A percentile compares a stretch with the other conserved stretches of the same genome.
phyloP scores from a whole-genome alignment of 2,797 vertebrate genomes.

The Periparus ater region DNA sequence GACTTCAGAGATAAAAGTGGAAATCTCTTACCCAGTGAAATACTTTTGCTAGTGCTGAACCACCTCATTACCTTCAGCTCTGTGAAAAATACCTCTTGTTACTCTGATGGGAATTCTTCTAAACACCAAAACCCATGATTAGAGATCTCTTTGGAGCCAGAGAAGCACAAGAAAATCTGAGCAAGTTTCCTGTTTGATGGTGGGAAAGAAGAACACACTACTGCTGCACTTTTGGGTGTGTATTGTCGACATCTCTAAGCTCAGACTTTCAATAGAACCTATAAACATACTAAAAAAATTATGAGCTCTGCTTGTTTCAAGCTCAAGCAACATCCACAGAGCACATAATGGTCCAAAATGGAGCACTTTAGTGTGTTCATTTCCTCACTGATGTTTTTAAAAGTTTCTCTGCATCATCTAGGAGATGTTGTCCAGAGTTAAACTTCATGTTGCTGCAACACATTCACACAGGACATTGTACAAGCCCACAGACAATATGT shows the following conservation, averaged over 20 bases:
- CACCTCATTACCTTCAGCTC: neutral
- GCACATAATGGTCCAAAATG: neutral
- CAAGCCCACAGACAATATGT: neutral
- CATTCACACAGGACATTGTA: neutral
- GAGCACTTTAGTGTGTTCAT: neutral
- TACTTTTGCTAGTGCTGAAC: neutral
- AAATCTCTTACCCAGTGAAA: neutral
- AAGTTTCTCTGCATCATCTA: neutral
- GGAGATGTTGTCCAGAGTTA: neutral
- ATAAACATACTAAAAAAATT: constrained; percentile 1
- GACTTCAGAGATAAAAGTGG: neutral
- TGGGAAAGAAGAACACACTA: neutral
- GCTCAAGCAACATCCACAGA: neutral
- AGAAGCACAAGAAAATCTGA: neutral
- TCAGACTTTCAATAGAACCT: neutral
- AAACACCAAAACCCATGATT: neutral
- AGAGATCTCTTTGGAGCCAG: neutral
- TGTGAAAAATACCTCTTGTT: neutral
- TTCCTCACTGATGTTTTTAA: neutral
- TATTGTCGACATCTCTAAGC: neutral
- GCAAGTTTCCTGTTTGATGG: neutral
- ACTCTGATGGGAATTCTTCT: neutral
- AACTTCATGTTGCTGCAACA: neutral
- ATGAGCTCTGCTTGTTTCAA: constrained; percentile 12
- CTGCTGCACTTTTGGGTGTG: neutral